A percentile compares a stretch with the other conserved stretches of the same genome.
Evolutionary conservation across 1,140 invertebrate species (phyloP).

Genomic region (Phenacoccus solenopsis): DNA sequence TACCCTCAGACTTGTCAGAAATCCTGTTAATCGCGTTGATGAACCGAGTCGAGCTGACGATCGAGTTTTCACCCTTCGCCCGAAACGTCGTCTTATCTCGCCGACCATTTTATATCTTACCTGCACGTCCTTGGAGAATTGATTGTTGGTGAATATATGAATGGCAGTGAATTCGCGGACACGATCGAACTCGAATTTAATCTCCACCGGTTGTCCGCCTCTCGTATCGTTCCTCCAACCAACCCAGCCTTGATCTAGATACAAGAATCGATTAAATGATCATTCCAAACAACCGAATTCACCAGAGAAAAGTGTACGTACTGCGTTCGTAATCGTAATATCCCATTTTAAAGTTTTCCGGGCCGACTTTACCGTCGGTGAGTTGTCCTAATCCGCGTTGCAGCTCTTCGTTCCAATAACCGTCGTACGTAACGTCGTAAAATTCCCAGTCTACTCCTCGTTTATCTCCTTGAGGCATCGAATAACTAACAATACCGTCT

Average conservation of each 20-base stretch:
- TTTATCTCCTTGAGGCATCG: constrained; percentile 65
- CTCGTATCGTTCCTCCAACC: constrained; percentile 78
- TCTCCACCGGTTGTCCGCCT: constrained; percentile 48
- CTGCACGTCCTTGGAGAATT: constrained; percentile 67
- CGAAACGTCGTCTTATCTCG: neutral
- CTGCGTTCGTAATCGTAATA: constrained; percentile 39
- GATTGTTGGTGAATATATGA: constrained; percentile 68
- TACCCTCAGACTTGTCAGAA: too few relatives aligned
- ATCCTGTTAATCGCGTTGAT: too few relatives aligned
- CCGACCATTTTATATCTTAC: too few relatives aligned
- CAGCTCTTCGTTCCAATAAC: constrained; percentile 47
- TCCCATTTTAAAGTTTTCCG: constrained; percentile 51
- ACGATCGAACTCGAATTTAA: constrained; percentile 77
- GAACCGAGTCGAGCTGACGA: too few relatives aligned
- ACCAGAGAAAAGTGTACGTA: constrained; percentile 24
- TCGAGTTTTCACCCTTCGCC: too few relatives aligned
- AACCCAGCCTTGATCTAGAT: constrained; percentile 62
- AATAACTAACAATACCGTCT: constrained; percentile 70
- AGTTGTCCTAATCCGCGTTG: constrained; percentile 55
- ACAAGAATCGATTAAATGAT: neutral
- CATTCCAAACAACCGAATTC: neutral
- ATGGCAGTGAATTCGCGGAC: constrained; percentile 74
- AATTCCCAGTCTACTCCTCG: constrained; percentile 56
- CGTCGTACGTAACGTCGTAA: constrained; percentile 68
- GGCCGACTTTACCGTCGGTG: constrained; percentile 52